These are phyloP conservation scores for Cataglyphis livida DNA, from an alignment of 2,888 invertebrate genomes.

Conservation along the genomic window DNA sequence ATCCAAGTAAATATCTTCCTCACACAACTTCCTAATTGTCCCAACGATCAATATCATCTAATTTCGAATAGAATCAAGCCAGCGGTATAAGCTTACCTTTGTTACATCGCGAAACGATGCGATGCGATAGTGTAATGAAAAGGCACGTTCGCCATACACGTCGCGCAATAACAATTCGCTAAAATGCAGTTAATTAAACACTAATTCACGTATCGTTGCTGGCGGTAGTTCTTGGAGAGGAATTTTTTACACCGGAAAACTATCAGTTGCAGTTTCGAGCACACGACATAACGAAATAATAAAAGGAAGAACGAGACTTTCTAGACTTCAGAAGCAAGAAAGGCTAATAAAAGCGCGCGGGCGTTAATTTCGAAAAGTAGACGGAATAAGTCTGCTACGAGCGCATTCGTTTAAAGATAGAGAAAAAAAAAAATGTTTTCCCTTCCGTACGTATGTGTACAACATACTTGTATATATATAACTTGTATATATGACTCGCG, in stretches of 20 bases:
- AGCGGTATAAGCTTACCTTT: conserved; percentile 6
- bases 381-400: conserved; percentile 62
- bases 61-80: conserved; percentile 16
- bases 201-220: conserved; percentile 60
- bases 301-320: conserved; percentile 26
- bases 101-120: conserved; percentile 31
- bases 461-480: not conserved
- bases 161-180: conserved; percentile 65
- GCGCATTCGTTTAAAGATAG: conserved; percentile 22
- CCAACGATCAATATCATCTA: conserved; percentile 25
- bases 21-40: not conserved
- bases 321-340: not conserved
- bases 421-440: not conserved
- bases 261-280: not conserved
- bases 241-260: conserved; percentile 47
- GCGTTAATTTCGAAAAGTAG: conserved; percentile 71
- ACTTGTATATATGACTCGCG: not conserved
- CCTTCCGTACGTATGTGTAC: not conserved
- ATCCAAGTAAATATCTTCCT: conserved; percentile 39
- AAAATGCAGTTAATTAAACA: conserved; percentile 69
- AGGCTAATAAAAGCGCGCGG: conserved; percentile 56
- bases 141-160: conserved; percentile 53
- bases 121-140: conserved; percentile 51
- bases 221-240: conserved; percentile 50
- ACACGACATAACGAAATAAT: not conserved